Evolutionary conservation across 2,888 invertebrate genomes (phyloP), one percentile per base, ranked within the genome.

Genomic region (Pinctada fucata): DNA sequence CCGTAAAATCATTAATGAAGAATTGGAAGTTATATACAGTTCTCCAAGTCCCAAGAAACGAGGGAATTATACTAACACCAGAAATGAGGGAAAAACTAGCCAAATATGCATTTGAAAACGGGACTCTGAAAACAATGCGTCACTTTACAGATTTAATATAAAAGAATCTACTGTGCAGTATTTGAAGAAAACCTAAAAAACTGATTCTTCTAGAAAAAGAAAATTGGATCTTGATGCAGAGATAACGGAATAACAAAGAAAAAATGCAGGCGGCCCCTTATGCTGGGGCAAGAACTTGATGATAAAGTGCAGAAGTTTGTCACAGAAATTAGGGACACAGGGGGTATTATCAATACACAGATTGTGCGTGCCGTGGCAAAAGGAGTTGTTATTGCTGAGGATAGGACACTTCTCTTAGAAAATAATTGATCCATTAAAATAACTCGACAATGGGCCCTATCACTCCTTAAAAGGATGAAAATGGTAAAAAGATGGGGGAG

Each of bases 271-370:
- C 6, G 70, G 49, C 48, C 63, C 63, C 76, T 75, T 47, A 4
- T 63, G 50, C 50, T 69, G 31, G 58, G 69, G 48, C 58, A 75
- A 8, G 69, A 75, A 68, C 52, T 76, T 2, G 66, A 71, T 47
- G 6, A 65, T 31, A 76, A 66, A 76, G 49, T 66, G 16, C 64
- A 76, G 48, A 58, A 58, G 10, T 76, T 69, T 49, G 70, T 76
- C 3, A 4, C 4, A 3, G 16, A 45, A 49, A 69, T 76, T 45
- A n/a, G 65, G n/a, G 68, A 70, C n/a, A 48, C 70, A 47, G 76
- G 71, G 8, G 64, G 64, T 2, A 58, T 76, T 4, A 48, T 76
- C 6, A 70, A 76, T 13, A 76, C 70, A 8, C 58, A 63, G 10
- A 71, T 64, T 3, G 64, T 76, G 16, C 63, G n/a, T 45, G 64